These are phyloP conservation scores for Fragum sueziense DNA, from an alignment of 2,888 invertebrate species.

Conservation along the genomic window DNA sequence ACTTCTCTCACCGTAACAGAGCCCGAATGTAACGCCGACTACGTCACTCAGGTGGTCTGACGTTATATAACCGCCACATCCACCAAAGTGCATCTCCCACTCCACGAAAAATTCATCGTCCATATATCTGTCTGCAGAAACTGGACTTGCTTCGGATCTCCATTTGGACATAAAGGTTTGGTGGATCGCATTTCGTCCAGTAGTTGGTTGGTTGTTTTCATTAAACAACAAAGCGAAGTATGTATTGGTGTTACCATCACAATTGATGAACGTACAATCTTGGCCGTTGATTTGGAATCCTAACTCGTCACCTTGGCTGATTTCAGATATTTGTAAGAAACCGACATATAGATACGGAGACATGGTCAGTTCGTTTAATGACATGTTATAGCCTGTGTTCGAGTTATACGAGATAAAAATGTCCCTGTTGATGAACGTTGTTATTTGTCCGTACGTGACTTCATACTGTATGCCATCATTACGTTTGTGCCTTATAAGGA, in stretches of 20 bases:
- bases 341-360: neutral
- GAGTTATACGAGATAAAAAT: neutral
- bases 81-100: constrained; percentile 52
- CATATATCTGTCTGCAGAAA: neutral
- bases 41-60: constrained; percentile 31
- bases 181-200: neutral
- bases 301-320: neutral
- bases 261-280: neutral
- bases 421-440: neutral
- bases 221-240: neutral
- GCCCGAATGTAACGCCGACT: constrained; percentile 44
- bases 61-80: constrained; percentile 52
- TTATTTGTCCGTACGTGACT: neutral
- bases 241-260: neutral
- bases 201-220: neutral
- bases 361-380: neutral
- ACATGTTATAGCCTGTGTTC: neutral
- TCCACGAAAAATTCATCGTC: constrained; percentile 33
- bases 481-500: neutral
- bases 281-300: neutral
- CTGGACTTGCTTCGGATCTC: neutral
- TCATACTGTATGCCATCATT: neutral
- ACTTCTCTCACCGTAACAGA: constrained; percentile 50
- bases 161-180: neutral
- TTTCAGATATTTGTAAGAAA: neutral